Base-by-base conservation (phyloP, 2,113 vertebrate species). In the Sinocyclocheilus rhinocerous region DNA sequence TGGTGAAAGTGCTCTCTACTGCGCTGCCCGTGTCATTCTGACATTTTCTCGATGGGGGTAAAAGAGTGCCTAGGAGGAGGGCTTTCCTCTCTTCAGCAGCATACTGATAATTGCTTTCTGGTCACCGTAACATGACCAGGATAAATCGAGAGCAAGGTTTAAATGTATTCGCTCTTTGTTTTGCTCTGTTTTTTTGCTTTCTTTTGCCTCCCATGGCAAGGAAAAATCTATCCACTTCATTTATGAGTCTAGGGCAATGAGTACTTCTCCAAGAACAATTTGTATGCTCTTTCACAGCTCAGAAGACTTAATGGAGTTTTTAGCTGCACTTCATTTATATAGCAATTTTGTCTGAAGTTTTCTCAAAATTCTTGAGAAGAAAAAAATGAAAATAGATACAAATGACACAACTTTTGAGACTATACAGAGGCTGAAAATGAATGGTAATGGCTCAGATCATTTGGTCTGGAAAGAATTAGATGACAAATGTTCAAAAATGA, bases 121-220 rank as follows among this genome's bases (percentile, higher is more conserved):
- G 95, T 97, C 95, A 95, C 89, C 88, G 39, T 93, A 94, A 96
- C 94, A 93, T 89, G 90, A 92, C 89, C 76, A 88, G 91, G 89
- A 50, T n/a, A 65, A 79, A 52, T 20, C 26, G 36, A 67, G 36
- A 86, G 57, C 24, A 91, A 90, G 70, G 86, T 76, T 70, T 50
- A 85, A 45, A 67, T 26, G 79, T 83, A 81, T 42, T 39, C 18
- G 70, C 72, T 63, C 12, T 63, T 63, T 81, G 12, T 26, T 81
- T 69, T 67, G 36, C n/a, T 50, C 10, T n/a, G 1, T 67, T 3
- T 50, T 50, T 59, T 69, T 18, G 7, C 26, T 33, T 78, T 82
- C 24, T 55, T 52, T 52, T n/a, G 16, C 18, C 65, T 70, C 3
- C 0, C 24, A 52, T 33, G 6, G 45, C 8, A 82, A 6, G 42